A percentile compares a stretch with the other conserved stretches of the same genome.
phyloP scores from a whole-genome alignment of 2,888 invertebrate species.

The Hecatera dysodea region DNA sequence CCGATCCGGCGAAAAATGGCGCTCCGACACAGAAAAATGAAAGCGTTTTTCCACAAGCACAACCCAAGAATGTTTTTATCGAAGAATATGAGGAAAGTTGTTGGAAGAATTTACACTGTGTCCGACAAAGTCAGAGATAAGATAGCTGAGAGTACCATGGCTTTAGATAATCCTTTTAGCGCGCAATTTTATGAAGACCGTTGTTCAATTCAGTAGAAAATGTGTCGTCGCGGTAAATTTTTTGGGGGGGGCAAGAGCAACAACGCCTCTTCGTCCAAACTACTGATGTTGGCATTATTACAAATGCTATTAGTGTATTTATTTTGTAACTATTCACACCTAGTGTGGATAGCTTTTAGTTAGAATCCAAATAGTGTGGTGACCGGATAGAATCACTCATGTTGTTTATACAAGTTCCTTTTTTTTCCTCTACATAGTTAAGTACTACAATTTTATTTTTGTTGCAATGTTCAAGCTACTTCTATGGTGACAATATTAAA shows the following conservation, averaged over 20 bases:
- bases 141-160: conserved; percentile 80
- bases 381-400: not conserved
- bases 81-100: conserved; percentile 75
- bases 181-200: conserved; percentile 83
- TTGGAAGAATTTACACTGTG: conserved; percentile 78
- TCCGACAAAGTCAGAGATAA: conserved; percentile 82
- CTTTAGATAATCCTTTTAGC: conserved; percentile 80
- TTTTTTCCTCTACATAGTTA: not conserved
- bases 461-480: conserved; percentile 1
- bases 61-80: conserved; percentile 73
- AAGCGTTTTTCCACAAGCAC: conserved; percentile 79
- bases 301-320: conserved; percentile 17
- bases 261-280: not conserved
- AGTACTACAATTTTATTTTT: not conserved
- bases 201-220: conserved; percentile 76
- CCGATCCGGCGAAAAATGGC: conserved; percentile 81
- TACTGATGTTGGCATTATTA: not conserved
- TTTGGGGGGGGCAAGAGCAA: conserved; percentile 24
- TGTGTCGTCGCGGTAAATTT: not conserved
- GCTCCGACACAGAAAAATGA: conserved; percentile 76
- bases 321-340: not conserved
- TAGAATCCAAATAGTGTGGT: not conserved
- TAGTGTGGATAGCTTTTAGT: not conserved
- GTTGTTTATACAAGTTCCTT: not conserved
- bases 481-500: conserved; percentile 24